Evolutionary conservation across 2,888 invertebrate species (phyloP), one percentile per base, ranked within the genome.

Genomic region (Drosophila lacicola): DNA sequence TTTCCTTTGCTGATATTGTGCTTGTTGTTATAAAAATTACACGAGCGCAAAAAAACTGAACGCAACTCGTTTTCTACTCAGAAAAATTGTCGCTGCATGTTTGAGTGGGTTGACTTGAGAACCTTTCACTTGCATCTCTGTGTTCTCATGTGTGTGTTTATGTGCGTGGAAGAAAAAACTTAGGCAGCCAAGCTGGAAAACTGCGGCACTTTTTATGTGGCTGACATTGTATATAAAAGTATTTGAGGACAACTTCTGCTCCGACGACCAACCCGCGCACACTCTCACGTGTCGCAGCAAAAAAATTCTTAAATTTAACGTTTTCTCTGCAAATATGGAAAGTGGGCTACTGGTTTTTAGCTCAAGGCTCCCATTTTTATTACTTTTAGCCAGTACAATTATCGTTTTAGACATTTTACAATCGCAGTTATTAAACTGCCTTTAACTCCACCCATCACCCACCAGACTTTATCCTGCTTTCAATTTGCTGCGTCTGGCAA

Each of bases 31-130:
- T 65, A 70, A 81, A 63, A 75, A 78, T 55, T 69, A 61, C 85
- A 73, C 63, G 19, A 69, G 72, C 68, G 41, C 33, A 55, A 53
- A 56, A 80, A 82, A 68, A 53, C 68, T 61, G 49, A 79, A 68
- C 53, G 74, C 74, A 81, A 68, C 83, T 70, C 78, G 73, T 78
- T 86, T 88, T 70, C 80, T 62, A 82, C 86, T 85, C 78, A 65
- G 69, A 70, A 60, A 83, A 88, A 88, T 86, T 85, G 83, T 85
- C 80, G 70, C 71, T 70, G 74, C 74, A 55, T 74, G 62, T 70
- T 73, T 63, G 57, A 68, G 67, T 74, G 85, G 69, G 70, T 54
- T 33, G 78, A 41, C 57, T 68, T 57, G 41, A 57, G 42, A 47
- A 42, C 41, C 46, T 17, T 25, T 41, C 17, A 36, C 50, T 45